phyloP scores from a whole-genome alignment of 2,113 vertebrate genomes.

The Dipodomys ordii region DNA sequence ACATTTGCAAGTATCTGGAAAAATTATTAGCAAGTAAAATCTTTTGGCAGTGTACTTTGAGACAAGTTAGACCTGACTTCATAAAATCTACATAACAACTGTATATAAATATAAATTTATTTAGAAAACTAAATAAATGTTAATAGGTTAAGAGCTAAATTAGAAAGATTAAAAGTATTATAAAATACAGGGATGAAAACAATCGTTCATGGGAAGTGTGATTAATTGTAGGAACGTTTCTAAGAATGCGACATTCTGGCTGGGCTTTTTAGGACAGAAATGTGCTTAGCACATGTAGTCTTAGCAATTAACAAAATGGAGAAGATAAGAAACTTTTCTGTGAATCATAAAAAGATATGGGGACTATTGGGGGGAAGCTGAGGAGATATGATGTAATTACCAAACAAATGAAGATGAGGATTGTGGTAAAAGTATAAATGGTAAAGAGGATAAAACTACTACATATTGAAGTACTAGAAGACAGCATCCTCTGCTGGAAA shows the following conservation, averaged over 20 bases:
- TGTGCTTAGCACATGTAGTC: too few species aligned
- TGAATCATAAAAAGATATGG: too few species aligned
- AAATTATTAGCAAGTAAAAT: background rate
- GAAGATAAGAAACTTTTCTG: background rate
- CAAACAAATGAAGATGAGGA: background rate
- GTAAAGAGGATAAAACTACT: background rate
- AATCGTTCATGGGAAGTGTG: background rate
- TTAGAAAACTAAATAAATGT: too few species aligned
- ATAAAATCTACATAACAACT: background rate
- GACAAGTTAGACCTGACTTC: background rate
- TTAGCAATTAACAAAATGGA: background rate
- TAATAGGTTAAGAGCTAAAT: background rate
- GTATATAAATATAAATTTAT: too few species aligned
- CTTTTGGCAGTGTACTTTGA: background rate
- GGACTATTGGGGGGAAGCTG: background rate
- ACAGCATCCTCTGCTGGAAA: background rate
- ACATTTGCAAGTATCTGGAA: background rate
- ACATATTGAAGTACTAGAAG: background rate
- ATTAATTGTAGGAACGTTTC: background rate
- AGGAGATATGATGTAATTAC: background rate
- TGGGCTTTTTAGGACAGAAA: background rate
- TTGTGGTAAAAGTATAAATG: background rate
- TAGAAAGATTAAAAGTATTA: background rate
- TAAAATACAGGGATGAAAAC: background rate
- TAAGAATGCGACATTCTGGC: background rate